Evolutionary conservation across 2,113 vertebrate genomes (phyloP), one percentile per base, ranked within the genome.

Genomic region (Bufo gargarizans): DNA sequence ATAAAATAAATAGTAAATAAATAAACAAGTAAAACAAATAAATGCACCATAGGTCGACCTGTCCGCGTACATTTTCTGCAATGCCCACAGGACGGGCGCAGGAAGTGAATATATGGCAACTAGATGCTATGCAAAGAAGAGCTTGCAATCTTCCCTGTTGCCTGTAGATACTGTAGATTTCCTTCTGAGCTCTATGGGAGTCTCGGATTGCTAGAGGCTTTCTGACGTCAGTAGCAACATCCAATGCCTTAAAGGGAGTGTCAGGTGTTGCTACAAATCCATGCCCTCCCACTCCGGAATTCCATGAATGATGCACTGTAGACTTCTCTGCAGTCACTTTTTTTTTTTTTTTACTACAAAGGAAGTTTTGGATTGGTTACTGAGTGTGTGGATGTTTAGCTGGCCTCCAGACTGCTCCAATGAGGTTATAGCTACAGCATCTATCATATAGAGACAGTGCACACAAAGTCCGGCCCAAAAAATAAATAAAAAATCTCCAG

Each of bases 311-410:
- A 65, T 78, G 76, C 59, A 20, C 59, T 65, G 45, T 78, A 86
- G 49, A 53, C 85, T 65, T n/a, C 76, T 63, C 71, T 77, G 72
- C 71, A 86, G 69, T 61, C 20, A 47, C 53, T 86, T 86, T 22
- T 79, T 79, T 79, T 79, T 79, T 79, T 53, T 79, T 80, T 86
- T 86, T 86, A 63, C 58, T 86, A 77, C 84, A 86, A 50, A 67
- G 59, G 74, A 69, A 84, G 82, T 71, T 84, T 84, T 22, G 63
- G 63, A 33, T 81, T 81, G 78, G 78, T 81, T 58, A 43, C 56
- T 19, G 33, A 55, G 56, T 47, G 56, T 14, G 55, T 58, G 56
- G 56, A 45, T 81, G 53, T 80, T 45, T 81, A 45, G 22, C 78
- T 59, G 56, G 56, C 58, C 55, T 59, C 14, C 56, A 61, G 22